phyloP scores from a whole-genome alignment of 2,113 vertebrate genomes.

The Myanophis thanlyinensis region DNA sequence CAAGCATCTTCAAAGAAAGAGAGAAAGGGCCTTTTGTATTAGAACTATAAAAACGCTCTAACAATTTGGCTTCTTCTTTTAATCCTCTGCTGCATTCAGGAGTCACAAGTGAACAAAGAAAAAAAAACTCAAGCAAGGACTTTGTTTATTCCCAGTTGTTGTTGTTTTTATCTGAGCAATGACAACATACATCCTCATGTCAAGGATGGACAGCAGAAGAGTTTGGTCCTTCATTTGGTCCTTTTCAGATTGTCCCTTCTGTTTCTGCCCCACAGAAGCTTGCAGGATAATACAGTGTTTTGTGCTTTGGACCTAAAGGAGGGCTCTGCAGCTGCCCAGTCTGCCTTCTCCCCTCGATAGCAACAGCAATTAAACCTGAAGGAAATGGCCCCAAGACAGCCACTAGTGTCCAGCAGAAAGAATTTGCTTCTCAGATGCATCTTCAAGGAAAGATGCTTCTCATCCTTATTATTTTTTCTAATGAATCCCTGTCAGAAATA shows the following conservation, averaged over 20 bases:
- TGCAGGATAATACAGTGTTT: slow-evolving; percentile 26
- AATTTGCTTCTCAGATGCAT: neutral
- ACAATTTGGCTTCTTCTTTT: slow-evolving; percentile 34
- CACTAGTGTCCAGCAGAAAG: neutral
- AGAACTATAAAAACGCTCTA: slow-evolving; percentile 24
- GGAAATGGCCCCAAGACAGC: neutral
- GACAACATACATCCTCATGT: neutral
- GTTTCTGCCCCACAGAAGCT: slow-evolving; percentile 33
- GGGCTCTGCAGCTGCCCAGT: slow-evolving; percentile 33
- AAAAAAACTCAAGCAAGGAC: neutral
- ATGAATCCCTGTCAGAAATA: neutral
- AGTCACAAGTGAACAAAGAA: neutral
- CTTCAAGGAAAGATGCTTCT: neutral
- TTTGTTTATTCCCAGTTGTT: neutral
- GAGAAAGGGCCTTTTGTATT: slow-evolving; percentile 5
- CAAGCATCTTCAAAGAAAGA: slow-evolving; percentile 5
- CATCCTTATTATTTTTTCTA: neutral
- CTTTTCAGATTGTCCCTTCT: neutral
- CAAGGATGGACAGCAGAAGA: accelerated
- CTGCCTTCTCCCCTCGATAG: slow-evolving; percentile 36
- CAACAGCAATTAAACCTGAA: neutral
- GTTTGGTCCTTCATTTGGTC: slow-evolving; percentile 6
- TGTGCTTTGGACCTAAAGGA: slow-evolving; percentile 39
- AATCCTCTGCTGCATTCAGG: slow-evolving; percentile 2
- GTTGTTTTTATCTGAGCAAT: neutral